These are phyloP conservation scores for Leptinotarsa defecta DNA, from an alignment of 1,140 invertebrate species.

Conservation along the genomic window DNA sequence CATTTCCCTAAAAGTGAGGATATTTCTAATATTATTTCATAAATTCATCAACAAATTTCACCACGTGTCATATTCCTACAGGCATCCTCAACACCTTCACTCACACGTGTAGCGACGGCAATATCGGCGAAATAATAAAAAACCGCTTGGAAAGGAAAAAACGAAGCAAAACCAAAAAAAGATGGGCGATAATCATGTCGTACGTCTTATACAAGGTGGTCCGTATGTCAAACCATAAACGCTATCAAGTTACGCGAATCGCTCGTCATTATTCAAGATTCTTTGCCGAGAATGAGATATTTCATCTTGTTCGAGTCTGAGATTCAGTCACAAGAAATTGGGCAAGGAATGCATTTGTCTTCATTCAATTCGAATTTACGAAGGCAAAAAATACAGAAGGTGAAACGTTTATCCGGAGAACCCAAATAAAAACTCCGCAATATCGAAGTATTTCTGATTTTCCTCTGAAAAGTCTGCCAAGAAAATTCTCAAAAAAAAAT, in stretches of 20 bases:
- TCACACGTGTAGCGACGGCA: neutral
- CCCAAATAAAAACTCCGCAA: too few species aligned
- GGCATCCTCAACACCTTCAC: neutral
- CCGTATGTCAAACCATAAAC: constrained; percentile 35
- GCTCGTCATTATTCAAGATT: constrained; percentile 33
- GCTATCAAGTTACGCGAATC: constrained; percentile 36
- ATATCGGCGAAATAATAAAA: neutral
- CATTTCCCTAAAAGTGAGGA: too few species aligned
- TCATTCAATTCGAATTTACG: neutral
- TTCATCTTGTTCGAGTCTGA: constrained; percentile 10
- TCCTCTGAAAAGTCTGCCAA: too few species aligned
- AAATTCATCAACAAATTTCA: too few species aligned
- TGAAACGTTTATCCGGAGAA: too few species aligned
- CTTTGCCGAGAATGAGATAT: constrained; percentile 15
- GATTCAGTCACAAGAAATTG: constrained; percentile 7
- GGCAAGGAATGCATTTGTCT: constrained; percentile 3
- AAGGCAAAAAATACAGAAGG: neutral
- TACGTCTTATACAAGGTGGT: constrained; percentile 31
- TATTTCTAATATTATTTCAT: too few species aligned
- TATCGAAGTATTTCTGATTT: too few species aligned
- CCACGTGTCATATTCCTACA: too few species aligned
- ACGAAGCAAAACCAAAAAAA: neutral
- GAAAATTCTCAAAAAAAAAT: too few species aligned
- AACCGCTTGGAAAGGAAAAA: neutral
- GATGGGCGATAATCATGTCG: constrained; percentile 19